These are phyloP conservation scores for Drosophila histrio DNA, from an alignment of 2,888 invertebrate genomes.

Conservation along the genomic window DNA sequence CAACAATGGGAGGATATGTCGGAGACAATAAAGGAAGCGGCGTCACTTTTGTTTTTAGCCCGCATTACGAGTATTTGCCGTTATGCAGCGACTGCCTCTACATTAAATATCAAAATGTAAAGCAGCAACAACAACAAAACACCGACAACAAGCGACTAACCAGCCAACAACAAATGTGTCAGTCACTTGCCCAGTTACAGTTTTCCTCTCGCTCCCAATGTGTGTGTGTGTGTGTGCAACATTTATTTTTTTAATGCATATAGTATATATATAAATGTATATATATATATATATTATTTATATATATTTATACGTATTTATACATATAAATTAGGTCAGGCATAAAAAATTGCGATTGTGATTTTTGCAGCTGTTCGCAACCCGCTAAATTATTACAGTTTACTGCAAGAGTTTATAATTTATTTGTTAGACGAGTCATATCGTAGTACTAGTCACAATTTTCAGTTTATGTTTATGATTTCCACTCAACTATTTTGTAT, in stretches of 20 bases:
- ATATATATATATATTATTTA: not conserved
- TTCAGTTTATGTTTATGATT: constrained; percentile 56
- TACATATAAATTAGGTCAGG: constrained; percentile 37
- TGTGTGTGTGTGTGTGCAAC: constrained; percentile 11
- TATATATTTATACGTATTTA: not conserved
- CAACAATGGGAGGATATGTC: constrained; percentile 71
- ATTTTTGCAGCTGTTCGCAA: constrained; percentile 40
- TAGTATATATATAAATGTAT: not conserved
- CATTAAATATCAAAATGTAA: constrained; percentile 53
- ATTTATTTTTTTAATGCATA: constrained; percentile 1
- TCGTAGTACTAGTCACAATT: constrained; percentile 17
- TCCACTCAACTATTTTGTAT: constrained; percentile 34
- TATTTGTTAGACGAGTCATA: constrained; percentile 28
- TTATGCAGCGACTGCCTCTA: constrained; percentile 55
- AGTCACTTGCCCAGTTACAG: constrained; percentile 39
- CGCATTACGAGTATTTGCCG: constrained; percentile 70
- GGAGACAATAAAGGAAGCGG: constrained; percentile 73
- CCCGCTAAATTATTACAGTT: constrained; percentile 48
- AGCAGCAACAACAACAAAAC: constrained; percentile 23
- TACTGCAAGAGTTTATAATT: constrained; percentile 45
- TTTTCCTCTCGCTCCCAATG: not conserved
- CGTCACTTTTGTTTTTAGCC: constrained; percentile 77
- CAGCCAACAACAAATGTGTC: constrained; percentile 33
- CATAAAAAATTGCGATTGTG: constrained; percentile 22
- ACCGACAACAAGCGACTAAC: constrained; percentile 4